Conservation (phyloP, 2,888 invertebrate species). For the Tipula helvola region DNA sequence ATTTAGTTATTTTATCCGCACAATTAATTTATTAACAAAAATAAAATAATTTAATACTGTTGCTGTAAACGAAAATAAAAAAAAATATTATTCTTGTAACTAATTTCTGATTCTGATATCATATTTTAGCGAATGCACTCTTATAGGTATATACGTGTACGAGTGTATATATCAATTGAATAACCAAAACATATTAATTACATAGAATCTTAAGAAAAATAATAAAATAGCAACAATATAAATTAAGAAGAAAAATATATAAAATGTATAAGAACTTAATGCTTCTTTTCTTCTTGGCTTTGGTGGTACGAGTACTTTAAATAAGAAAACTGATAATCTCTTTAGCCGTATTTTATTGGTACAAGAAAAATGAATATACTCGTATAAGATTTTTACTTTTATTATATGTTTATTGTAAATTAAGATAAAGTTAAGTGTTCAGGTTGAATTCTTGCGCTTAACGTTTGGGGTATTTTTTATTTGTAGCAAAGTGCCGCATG, state of each 20-base stretch:
- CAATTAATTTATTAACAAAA: background rate
- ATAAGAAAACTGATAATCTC: background rate
- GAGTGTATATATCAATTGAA: background rate
- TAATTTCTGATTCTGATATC: conserved; percentile 4
- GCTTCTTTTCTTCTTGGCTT: background rate
- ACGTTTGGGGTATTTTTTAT: background rate
- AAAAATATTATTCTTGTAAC: background rate
- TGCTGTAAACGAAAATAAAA: background rate
- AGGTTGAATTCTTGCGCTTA: background rate
- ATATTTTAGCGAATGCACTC: background rate
- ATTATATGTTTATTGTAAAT: background rate
- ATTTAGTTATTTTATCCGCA: background rate
- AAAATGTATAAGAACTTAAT: background rate
- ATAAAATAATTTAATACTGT: background rate
- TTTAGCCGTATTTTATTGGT: conserved; percentile 4
- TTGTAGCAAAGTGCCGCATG: background rate
- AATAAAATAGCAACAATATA: background rate
- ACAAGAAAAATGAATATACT: background rate
- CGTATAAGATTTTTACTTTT: background rate
- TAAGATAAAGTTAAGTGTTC: background rate
- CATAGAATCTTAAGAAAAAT: background rate
- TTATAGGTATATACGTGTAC: background rate
- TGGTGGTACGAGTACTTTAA: background rate
- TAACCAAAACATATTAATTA: conserved; percentile 4
- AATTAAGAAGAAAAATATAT: background rate